These are phyloP conservation scores for Drosophila bocki DNA, from an alignment of 1,140 invertebrate species.

Conservation along the genomic window DNA sequence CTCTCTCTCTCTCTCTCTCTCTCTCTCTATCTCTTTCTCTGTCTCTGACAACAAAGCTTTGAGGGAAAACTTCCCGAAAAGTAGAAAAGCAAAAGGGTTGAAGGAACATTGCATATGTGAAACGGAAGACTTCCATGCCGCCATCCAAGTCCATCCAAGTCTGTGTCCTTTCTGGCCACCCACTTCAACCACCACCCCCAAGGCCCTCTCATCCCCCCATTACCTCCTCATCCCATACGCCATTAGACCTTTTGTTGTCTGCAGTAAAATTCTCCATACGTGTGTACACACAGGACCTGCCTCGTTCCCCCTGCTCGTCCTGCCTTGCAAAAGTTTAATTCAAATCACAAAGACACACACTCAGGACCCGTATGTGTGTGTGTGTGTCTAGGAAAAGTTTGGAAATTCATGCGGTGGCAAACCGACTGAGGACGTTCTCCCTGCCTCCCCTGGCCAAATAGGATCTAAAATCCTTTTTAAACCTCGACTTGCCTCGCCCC, in stretches of 20 bases:
- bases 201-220: not conserved
- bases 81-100: constrained; percentile 61
- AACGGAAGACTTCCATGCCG: constrained; percentile 34
- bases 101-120: constrained; percentile 32
- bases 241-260: constrained; percentile 78
- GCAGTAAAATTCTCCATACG: constrained; percentile 77
- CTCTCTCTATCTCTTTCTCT: not conserved
- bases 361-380: constrained; percentile 36
- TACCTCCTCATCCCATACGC: not conserved
- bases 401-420: constrained; percentile 79
- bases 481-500: not conserved
- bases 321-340: constrained; percentile 75
- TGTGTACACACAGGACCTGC: constrained; percentile 40
- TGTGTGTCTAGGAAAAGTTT: constrained; percentile 74
- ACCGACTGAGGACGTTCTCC: constrained; percentile 66
- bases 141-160: constrained; percentile 25
- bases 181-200: constrained; percentile 2
- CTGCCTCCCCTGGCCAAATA: constrained; percentile 67
- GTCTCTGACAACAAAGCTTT: constrained; percentile 70
- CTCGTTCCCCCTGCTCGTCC: constrained; percentile 5
- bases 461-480: constrained; percentile 78
- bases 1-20: not conserved
- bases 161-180: constrained; percentile 18
- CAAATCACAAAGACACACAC: constrained; percentile 80
- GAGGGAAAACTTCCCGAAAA: constrained; percentile 76